Conservation (phyloP, 2,888 invertebrate genomes). For the Ceriagrion tenellum region DNA sequence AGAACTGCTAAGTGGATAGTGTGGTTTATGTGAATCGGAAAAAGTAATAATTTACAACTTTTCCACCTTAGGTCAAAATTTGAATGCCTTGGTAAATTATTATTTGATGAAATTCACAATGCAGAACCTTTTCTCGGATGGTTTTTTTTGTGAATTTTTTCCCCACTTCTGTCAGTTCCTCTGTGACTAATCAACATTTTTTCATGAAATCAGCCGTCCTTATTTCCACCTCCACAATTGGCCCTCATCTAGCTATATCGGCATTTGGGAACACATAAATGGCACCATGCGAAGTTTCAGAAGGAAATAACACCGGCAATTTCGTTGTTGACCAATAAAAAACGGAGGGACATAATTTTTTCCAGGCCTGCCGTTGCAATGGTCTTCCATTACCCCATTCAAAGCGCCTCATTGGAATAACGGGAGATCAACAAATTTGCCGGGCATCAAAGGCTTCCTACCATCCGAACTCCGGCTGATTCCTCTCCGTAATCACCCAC, state of each 20-base stretch:
- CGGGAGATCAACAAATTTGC: constrained; percentile 46
- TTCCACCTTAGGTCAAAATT: too few relatives aligned
- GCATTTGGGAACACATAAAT: neutral
- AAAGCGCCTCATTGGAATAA: constrained; percentile 9
- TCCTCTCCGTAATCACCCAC: constrained; percentile 43
- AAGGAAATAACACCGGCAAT: neutral
- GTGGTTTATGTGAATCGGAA: too few relatives aligned
- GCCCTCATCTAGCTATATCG: neutral
- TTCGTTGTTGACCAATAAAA: neutral
- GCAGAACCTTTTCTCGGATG: too few relatives aligned
- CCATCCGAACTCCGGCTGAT: neutral
- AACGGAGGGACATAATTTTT: neutral
- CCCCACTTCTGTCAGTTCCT: too few relatives aligned
- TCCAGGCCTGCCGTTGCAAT: neutral
- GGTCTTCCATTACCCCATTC: constrained; percentile 30
- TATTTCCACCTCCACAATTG: neutral
- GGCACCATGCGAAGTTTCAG: neutral
- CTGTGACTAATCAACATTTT: neutral
- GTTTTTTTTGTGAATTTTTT: too few relatives aligned
- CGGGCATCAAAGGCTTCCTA: constrained; percentile 15
- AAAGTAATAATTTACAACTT: too few relatives aligned
- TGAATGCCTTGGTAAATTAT: too few relatives aligned
- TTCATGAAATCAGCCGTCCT: neutral
- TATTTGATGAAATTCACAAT: too few relatives aligned
- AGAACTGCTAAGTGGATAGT: too few relatives aligned